Percentiles rank a stretch among this genome's conserved stretches.
Evolutionary conservation across 2,113 vertebrate species (phyloP).

Genomic region (Pandion haliaetus): DNA sequence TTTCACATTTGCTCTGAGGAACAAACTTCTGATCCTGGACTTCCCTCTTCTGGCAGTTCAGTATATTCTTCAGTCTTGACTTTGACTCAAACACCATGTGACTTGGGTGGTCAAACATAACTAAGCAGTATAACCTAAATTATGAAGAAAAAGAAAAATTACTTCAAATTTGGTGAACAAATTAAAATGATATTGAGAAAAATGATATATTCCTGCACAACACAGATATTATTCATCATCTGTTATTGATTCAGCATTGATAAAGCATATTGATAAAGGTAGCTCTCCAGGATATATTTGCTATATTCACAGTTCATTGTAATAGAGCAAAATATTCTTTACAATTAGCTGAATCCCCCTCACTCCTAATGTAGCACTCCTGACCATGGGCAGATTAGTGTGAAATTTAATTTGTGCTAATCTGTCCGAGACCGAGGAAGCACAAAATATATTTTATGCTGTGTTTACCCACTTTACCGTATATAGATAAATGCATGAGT

Average conservation of each 20-base stretch:
- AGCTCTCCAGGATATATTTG: not conserved
- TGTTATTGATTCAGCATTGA: not conserved
- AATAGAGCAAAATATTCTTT: slow-evolving; percentile 33
- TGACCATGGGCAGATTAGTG: slow-evolving; percentile 73
- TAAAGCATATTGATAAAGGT: not conserved
- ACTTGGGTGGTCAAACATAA: not conserved
- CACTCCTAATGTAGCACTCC: slow-evolving; percentile 49
- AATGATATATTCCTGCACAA: not conserved
- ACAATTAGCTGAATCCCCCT: slow-evolving; percentile 63
- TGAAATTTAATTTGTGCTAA: slow-evolving; percentile 76
- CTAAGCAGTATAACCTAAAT: not conserved
- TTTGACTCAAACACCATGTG: not conserved
- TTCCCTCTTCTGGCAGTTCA: slow-evolving; percentile 61
- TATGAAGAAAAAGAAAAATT: not conserved
- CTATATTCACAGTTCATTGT: slow-evolving; percentile 7
- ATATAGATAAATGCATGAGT: slow-evolving; percentile 68
- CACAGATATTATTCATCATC: not conserved
- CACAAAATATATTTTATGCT: slow-evolving; percentile 69
- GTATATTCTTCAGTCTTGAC: slow-evolving; percentile 16
- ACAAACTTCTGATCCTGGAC: slow-evolving; percentile 49
- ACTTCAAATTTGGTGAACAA: not conserved
- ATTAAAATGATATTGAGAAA: not conserved
- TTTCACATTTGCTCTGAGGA: not conserved
- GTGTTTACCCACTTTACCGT: slow-evolving; percentile 64
- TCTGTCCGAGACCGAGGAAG: slow-evolving; percentile 66